These are phyloP conservation scores for Xenentodon cancila DNA, from an alignment of 2,797 vertebrate species.

Conservation along the genomic window DNA sequence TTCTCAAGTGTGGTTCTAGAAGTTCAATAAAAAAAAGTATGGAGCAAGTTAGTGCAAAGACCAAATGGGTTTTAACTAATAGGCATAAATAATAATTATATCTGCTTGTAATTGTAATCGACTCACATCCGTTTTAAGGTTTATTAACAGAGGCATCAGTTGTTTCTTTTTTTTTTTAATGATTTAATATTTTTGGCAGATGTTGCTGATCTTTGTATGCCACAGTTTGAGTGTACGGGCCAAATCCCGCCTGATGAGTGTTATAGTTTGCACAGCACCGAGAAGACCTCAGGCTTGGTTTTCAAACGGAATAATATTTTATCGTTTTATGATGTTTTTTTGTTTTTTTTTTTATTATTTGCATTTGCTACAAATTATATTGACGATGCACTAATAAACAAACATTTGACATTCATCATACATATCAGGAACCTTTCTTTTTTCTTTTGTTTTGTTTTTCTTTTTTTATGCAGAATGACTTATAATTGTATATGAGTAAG, in stretches of 20 bases:
- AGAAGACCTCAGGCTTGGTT: conserved; percentile 18
- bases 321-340: background rate
- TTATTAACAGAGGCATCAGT: background rate
- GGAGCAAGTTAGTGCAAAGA: background rate
- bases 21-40: background rate
- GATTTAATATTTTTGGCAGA: background rate
- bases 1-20: background rate
- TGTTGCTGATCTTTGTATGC: conserved; percentile 6
- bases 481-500: background rate
- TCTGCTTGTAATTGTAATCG: background rate
- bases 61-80: background rate
- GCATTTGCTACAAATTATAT: conserved; percentile 11
- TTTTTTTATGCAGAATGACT: background rate
- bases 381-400: background rate
- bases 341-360: conserved; percentile 12
- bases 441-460: background rate
- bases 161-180: background rate
- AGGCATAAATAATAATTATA: background rate
- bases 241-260: background rate
- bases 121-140: rapidly evolving
- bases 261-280: conserved; percentile 4
- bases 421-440: background rate
- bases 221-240: background rate
- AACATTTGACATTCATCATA: background rate
- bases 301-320: background rate